Conservation (phyloP, 2,888 invertebrate genomes). For the Sarcophaga variegata region DNA sequence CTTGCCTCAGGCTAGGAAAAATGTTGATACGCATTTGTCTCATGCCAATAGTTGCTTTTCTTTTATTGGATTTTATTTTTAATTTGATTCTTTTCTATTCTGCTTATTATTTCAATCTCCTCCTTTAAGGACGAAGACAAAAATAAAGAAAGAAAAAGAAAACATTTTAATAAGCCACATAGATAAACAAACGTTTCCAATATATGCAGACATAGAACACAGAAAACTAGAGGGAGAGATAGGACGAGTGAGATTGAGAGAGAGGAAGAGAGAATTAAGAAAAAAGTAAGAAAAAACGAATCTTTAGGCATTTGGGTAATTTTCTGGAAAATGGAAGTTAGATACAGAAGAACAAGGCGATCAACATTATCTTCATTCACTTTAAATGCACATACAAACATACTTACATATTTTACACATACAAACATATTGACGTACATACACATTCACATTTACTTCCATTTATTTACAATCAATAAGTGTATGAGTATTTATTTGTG, state of each 20-base stretch:
- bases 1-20: not conserved
- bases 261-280: not conserved
- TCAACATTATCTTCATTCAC: not conserved
- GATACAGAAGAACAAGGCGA: not conserved
- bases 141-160: not conserved
- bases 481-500: too few species aligned
- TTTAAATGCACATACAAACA: conserved; percentile 14
- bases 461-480: too few species aligned
- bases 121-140: too few species aligned
- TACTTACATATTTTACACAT: not conserved
- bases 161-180: conserved; percentile 6
- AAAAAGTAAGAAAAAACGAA: not conserved
- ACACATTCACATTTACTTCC: not conserved
- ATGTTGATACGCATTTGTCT: not conserved
- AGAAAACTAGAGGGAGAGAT: not conserved
- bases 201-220: not conserved
- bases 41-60: not conserved
- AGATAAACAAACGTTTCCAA: conserved; percentile 35
- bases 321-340: conserved; percentile 50
- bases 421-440: not conserved
- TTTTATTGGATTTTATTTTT: not conserved
- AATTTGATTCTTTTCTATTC: not conserved
- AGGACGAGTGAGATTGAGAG: too few species aligned
- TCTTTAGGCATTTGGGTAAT: conserved; percentile 24
- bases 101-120: not conserved